A percentile compares a stretch with the other conserved stretches of the same genome.
Conservation (phyloP, 2,113 vertebrate species). For the Puntigrus tetrazona region DNA sequence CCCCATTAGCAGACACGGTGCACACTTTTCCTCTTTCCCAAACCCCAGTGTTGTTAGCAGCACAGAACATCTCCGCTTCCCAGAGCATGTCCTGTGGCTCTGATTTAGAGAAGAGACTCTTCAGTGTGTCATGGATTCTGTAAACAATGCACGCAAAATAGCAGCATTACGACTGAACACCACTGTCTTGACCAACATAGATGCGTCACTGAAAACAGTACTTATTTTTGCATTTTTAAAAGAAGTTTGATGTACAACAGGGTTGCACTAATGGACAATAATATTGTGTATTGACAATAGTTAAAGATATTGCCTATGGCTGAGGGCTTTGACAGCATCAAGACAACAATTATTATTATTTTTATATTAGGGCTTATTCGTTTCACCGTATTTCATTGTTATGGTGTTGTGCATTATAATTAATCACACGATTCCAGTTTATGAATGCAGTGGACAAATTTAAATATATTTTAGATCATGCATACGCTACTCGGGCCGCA, state of each 20-base stretch:
- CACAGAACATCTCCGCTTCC: conserved; percentile 82
- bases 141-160: conserved; percentile 12
- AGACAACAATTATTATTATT: no score
- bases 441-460: no score
- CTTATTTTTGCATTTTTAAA: background rate
- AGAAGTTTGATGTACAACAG: background rate
- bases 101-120: conserved; percentile 70
- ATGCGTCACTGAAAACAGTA: background rate
- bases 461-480: no score
- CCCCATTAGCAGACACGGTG: conserved; percentile 70
- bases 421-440: no score
- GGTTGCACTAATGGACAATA: no score
- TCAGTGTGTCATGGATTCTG: conserved; percentile 83
- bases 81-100: conserved; percentile 74
- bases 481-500: no score
- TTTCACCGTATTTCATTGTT: no score
- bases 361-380: no score
- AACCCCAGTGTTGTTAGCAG: conserved; percentile 73
- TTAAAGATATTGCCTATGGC: no score
- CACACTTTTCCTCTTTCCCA: conserved; percentile 86
- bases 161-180: background rate
- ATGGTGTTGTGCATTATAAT: no score
- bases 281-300: no score
- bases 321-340: no score
- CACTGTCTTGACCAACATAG: background rate